Percentiles rank a stretch among this genome's conserved stretches.
These are phyloP conservation scores for Ennomos quercinarius DNA, from an alignment of 2,888 invertebrate species.

Conservation along the genomic window DNA sequence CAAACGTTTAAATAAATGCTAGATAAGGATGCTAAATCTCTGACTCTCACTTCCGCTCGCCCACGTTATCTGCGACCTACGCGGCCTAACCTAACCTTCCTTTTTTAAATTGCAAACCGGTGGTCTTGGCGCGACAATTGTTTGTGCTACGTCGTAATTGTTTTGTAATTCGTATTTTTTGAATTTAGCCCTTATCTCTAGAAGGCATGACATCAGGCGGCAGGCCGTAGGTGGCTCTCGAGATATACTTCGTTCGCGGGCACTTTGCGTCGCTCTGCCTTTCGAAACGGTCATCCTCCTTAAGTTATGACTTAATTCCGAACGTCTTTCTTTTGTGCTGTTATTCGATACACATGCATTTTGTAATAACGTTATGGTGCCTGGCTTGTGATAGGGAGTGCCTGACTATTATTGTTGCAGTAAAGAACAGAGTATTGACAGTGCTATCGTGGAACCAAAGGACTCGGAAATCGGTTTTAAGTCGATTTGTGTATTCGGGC, in stretches of 20 bases:
- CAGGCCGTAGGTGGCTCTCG: constrained; percentile 74
- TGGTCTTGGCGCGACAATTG: constrained; percentile 69
- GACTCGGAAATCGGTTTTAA: constrained; percentile 20
- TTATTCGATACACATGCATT: constrained; percentile 59
- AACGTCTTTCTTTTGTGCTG: constrained; percentile 67
- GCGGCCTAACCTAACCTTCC: constrained; percentile 67
- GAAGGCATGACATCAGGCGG: constrained; percentile 72
- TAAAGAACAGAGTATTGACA: constrained; percentile 35
- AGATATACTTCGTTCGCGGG: constrained; percentile 68
- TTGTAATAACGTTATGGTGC: constrained; percentile 63
- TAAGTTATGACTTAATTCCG: constrained; percentile 82
- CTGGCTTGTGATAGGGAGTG: constrained; percentile 55
- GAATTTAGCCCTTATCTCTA: constrained; percentile 54
- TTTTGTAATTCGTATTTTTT: constrained; percentile 50
- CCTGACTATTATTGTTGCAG: constrained; percentile 47
- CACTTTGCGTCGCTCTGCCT: constrained; percentile 61
- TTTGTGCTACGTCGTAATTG: constrained; percentile 54
- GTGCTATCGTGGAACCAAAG: constrained; percentile 22
- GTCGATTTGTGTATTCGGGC: constrained; percentile 13
- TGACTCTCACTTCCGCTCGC: constrained; percentile 84
- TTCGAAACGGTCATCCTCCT: constrained; percentile 73
- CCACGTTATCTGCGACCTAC: constrained; percentile 77
- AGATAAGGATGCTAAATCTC: constrained; percentile 71
- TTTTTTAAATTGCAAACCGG: constrained; percentile 73
- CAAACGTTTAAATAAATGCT: constrained; percentile 52